Conservation (phyloP, 2,797 vertebrate species). For the Tangara arthus region DNA sequence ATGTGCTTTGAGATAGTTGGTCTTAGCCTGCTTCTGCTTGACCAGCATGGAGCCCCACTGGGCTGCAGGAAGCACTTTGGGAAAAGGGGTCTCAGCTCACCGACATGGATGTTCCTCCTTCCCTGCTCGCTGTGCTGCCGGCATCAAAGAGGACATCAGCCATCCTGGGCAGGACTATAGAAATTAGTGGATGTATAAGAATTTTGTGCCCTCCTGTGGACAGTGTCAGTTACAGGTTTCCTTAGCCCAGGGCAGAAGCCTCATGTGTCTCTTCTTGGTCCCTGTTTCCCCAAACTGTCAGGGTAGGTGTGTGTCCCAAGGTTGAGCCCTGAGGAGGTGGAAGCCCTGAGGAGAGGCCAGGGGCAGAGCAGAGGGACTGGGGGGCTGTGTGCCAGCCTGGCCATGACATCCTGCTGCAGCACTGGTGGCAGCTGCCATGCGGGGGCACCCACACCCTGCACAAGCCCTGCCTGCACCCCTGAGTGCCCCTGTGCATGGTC, state of each 20-base stretch:
- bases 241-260: neutral
- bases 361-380: neutral
- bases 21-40: neutral
- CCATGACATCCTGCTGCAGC: neutral
- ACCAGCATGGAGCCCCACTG: fast-evolving
- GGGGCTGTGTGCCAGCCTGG: neutral
- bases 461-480: neutral
- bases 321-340: neutral
- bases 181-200: neutral
- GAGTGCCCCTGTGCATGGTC: neutral
- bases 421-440: neutral
- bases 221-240: neutral
- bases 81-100: neutral
- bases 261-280: neutral
- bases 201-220: neutral
- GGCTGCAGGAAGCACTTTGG: neutral
- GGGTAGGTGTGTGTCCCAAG: fast-evolving
- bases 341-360: neutral
- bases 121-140: neutral
- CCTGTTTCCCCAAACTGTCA: neutral
- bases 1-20: neutral
- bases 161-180: neutral
- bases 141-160: neutral
- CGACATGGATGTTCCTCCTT: neutral
- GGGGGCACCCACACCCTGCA: neutral